A percentile compares a stretch with the other conserved stretches of the same genome.
Evolutionary conservation across 2,113 vertebrate genomes (phyloP).

Genomic region (Tretioscincus oriximinensis): DNA sequence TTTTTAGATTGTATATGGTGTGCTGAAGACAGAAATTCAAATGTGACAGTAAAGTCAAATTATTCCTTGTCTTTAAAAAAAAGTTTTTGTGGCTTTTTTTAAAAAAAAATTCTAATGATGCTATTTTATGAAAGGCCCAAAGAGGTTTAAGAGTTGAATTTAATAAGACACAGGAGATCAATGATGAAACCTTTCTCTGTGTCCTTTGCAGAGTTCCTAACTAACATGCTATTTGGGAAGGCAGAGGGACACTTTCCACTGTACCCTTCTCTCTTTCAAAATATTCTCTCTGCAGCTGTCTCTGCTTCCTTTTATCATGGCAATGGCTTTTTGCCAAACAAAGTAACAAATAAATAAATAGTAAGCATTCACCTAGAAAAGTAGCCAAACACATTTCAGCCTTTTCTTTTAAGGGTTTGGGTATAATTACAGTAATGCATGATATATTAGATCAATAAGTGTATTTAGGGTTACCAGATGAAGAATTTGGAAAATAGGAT

Average conservation of each 20-base stretch:
- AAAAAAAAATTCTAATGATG: neutral
- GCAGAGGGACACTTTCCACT: neutral
- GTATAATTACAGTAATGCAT: no score
- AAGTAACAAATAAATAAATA: no score
- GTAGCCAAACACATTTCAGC: no score
- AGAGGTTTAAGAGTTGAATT: neutral
- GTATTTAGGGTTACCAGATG: no score
- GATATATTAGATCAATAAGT: no score
- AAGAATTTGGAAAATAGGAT: no score
- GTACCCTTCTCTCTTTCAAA: neutral
- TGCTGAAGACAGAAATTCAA: neutral
- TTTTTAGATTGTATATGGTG: neutral
- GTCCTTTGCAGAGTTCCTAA: neutral
- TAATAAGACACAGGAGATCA: neutral
- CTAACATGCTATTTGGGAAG: neutral
- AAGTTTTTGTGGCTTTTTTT: neutral
- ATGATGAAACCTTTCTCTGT: neutral
- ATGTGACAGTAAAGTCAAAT: neutral
- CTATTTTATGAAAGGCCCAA: neutral
- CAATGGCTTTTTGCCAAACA: no score
- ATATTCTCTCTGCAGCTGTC: neutral
- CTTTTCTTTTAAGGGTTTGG: no score
- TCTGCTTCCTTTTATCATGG: no score
- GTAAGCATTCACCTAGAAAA: no score
- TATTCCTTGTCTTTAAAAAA: neutral